Evolutionary conservation across 2,888 invertebrate species (phyloP).

Genomic region (Folsomia manolachei): DNA sequence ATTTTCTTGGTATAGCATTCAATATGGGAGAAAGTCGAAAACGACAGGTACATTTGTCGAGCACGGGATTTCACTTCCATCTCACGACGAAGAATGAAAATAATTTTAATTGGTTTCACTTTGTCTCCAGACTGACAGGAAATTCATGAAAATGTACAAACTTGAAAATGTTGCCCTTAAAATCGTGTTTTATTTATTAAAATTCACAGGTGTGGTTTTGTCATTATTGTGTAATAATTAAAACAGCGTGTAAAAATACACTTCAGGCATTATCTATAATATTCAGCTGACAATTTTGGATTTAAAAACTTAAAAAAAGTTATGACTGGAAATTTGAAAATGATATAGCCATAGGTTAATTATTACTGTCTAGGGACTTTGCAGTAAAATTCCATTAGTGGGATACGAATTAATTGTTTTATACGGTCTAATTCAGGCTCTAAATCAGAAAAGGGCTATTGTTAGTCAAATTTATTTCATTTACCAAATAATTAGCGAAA

Average conservation of each 20-base stretch:
- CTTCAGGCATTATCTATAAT: background rate
- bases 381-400: slow-evolving; percentile 57
- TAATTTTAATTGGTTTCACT: background rate
- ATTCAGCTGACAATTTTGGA: background rate
- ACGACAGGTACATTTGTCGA: too few relatives aligned
- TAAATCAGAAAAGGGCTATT: slow-evolving; percentile 55
- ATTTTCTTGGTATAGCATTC: too few relatives aligned
- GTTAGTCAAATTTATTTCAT: too few relatives aligned
- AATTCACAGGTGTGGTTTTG: background rate
- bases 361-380: background rate
- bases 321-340: too few relatives aligned
- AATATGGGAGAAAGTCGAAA: too few relatives aligned
- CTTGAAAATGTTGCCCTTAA: too few relatives aligned
- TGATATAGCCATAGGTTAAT: too few relatives aligned
- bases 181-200: background rate
- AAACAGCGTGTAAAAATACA: background rate
- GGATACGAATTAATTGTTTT: slow-evolving; percentile 82
- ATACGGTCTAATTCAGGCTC: slow-evolving; percentile 80
- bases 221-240: background rate
- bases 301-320: background rate
- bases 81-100: background rate
- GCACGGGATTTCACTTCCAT: background rate
- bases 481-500: background rate
- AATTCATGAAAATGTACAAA: too few relatives aligned
- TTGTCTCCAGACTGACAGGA: too few relatives aligned